Conservation (phyloP, 2,888 invertebrate genomes). For the Eueremaeus valkanovi region DNA sequence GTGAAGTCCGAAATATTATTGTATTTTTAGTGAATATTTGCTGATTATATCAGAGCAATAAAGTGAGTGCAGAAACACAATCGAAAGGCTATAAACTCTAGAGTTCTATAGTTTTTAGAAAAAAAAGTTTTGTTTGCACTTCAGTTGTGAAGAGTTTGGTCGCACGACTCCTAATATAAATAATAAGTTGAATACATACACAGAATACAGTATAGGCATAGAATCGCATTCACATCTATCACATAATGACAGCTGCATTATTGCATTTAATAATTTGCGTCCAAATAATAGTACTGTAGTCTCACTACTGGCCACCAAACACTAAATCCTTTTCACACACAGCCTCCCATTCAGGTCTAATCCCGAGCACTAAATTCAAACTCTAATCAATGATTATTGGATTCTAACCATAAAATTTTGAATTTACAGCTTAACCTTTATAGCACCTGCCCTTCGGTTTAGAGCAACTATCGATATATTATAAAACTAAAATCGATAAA, state of each 20-base stretch:
- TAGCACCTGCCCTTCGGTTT: conserved; percentile 21
- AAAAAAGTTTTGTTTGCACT: conserved; percentile 25
- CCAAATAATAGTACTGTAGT: background rate
- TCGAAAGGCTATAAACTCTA: too few relatives aligned
- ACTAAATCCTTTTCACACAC: conserved; percentile 31
- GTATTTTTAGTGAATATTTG: conserved; percentile 26
- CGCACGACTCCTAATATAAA: conserved; percentile 6
- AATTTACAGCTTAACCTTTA: conserved; percentile 5
- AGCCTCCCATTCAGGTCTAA: conserved; percentile 9
- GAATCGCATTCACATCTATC: conserved; percentile 31
- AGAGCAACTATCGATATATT: conserved; percentile 28
- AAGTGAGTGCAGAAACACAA: background rate
- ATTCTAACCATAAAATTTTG: conserved; percentile 26
- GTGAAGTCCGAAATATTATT: background rate
- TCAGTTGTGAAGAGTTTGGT: conserved; percentile 7
- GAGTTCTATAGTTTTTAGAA: conserved; percentile 2
- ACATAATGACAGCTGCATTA: conserved; percentile 33
- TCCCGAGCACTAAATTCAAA: background rate
- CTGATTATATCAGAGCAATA: conserved; percentile 8
- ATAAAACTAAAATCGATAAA: conserved; percentile 25
- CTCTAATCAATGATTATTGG: conserved; percentile 36
- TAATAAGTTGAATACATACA: conserved; percentile 14
- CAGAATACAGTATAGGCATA: too few relatives aligned
- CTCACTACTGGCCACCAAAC: background rate
- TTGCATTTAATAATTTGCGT: conserved; percentile 21